Conservation (phyloP, 2,113 vertebrate genomes). For the Crotophaga sulcirostris region DNA sequence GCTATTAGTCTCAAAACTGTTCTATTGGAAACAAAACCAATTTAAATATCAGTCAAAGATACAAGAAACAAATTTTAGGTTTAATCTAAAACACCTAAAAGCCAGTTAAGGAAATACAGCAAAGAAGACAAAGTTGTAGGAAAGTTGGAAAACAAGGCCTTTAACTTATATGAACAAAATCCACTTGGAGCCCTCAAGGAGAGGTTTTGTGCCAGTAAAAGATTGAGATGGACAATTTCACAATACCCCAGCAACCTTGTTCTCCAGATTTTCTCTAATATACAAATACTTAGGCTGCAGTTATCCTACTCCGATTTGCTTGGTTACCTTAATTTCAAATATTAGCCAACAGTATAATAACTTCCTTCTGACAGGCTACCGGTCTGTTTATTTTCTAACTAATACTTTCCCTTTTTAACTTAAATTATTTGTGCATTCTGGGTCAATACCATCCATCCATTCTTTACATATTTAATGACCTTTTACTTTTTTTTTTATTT, state of each 20-base stretch:
- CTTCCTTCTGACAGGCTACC: neutral
- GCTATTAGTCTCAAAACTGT: neutral
- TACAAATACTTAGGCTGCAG: neutral
- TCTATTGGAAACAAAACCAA: neutral
- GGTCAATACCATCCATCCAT: neutral
- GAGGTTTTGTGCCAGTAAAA: neutral
- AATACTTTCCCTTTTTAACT: neutral
- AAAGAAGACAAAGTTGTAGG: neutral
- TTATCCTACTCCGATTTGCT: neutral
- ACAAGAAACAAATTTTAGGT: neutral
- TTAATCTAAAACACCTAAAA: neutral
- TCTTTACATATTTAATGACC: neutral
- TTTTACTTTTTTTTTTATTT: neutral
- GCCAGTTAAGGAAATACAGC: neutral
- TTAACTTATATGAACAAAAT: neutral
- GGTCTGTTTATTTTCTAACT: neutral
- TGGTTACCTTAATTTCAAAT: neutral
- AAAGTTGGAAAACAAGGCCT: neutral
- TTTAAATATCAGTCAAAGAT: neutral
- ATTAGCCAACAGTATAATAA: neutral
- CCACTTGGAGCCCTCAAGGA: neutral
- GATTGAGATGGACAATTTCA: neutral
- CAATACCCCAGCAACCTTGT: accelerated
- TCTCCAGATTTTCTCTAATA: neutral
- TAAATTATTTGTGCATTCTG: neutral